Evolutionary conservation across 2,113 vertebrate genomes (phyloP), one percentile per base, ranked within the genome.

Genomic region (Phalacrocorax aristotelis): DNA sequence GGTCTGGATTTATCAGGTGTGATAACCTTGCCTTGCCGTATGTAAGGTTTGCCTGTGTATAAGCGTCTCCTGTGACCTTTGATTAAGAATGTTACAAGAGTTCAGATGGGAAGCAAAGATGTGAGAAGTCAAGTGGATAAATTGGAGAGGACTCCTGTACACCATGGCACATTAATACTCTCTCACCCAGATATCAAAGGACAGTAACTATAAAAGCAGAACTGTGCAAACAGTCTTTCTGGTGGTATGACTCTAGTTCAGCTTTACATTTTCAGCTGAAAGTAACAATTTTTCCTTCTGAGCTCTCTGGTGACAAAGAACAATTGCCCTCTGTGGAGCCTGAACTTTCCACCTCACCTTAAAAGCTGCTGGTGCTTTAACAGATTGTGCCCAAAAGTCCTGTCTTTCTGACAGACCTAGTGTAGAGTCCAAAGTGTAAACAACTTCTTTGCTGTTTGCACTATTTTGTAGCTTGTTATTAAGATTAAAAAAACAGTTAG

Each of bases 41-140:
- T 66, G 26, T 74, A 80, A 87, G 42, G 42, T 88, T 90, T 96
- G 42, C 44, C 61, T 64, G n/a, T 26, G 10, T 75, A 77, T 65
- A 44, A 52, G 6, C 60, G 51, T 93, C 71, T 90, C 68, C 51
- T 75, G 68, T 92, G 83, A 92, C 86, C 51, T 96, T 93, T 95
- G 83, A 64, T 95, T 95, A 93, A 87, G 90, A 84, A 38, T 11
- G 15, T 92, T 81, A 27, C 55, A 78, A 42, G 57, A 84, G 85
- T 92, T 95, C 77, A 91, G 58, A 48, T 40, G 48, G 34, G 61
- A 95, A 91, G 46, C 72, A 76, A 75, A 93, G 48, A 87, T 94
- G 49, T 72, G 66, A 89, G 77, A 96, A 95, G 49, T 83, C 66
- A 93, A 93, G 81, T 72, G 77, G 83, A 87, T 87, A 89, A 92